Evolutionary conservation across 2,113 vertebrate genomes (phyloP).

Genomic region (Tenrec ecaudatus): DNA sequence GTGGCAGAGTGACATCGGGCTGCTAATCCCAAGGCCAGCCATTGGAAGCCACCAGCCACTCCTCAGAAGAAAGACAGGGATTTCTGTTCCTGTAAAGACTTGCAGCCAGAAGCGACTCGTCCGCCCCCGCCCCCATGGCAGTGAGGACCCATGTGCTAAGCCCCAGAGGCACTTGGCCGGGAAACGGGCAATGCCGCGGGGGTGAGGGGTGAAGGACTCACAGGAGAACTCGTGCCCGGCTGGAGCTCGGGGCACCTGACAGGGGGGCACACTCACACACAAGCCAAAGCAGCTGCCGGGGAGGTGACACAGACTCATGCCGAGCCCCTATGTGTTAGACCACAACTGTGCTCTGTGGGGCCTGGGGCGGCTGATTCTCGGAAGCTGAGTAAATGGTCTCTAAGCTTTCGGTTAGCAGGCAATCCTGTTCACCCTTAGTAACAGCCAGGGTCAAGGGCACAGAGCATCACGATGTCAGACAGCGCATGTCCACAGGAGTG

Average conservation of each 20-base stretch:
- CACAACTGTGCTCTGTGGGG: not conserved
- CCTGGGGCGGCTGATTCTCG: not conserved
- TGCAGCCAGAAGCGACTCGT: too few species aligned
- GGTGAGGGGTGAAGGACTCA: not conserved
- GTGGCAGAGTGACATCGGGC: too few species aligned
- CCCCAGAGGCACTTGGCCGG: not conserved
- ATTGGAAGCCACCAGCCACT: too few species aligned
- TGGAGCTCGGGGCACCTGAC: not conserved
- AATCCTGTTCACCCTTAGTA: not conserved
- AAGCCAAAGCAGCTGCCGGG: not conserved
- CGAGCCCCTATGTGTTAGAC: not conserved
- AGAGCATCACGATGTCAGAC: too few species aligned
- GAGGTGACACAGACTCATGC: not conserved
- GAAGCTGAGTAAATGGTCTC: not conserved
- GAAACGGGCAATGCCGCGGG: not conserved
- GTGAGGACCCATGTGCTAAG: too few species aligned
- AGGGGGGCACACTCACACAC: not conserved
- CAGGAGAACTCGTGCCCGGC: fast-evolving
- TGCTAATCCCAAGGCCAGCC: too few species aligned
- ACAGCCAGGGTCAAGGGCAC: not conserved
- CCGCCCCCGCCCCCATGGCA: too few species aligned
- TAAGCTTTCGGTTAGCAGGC: not conserved
- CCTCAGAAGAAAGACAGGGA: too few species aligned
- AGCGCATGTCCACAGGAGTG: too few species aligned
- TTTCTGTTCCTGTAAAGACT: too few species aligned